phyloP scores from a whole-genome alignment of 2,113 vertebrate species.

The Podarcis cretensis region DNA sequence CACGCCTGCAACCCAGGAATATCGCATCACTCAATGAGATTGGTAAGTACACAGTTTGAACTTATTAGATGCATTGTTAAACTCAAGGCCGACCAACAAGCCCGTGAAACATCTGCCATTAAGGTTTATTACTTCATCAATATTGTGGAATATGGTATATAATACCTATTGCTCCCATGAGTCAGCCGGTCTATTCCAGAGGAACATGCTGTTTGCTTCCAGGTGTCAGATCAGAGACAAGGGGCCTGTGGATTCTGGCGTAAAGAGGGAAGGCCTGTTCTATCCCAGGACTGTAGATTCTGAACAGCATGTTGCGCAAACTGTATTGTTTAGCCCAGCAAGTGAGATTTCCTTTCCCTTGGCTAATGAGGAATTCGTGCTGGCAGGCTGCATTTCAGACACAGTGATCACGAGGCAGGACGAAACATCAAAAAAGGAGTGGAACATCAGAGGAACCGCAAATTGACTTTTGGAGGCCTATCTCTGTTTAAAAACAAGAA shows the following conservation, averaged over 20 bases:
- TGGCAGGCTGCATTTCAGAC: conserved; percentile 23
- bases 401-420: not conserved
- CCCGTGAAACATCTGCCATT: not conserved
- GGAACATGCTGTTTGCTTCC: not conserved
- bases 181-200: not conserved
- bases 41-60: not conserved
- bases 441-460: conserved; percentile 36
- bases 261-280: not conserved
- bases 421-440: conserved; percentile 10
- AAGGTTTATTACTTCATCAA: not conserved
- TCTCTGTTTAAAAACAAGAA: conserved; percentile 15
- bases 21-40: too few species aligned
- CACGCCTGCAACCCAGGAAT: too few species aligned
- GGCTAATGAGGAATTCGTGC: conserved; percentile 28
- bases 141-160: not conserved
- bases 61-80: not conserved
- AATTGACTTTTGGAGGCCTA: conserved; percentile 33
- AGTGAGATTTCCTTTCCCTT: conserved; percentile 26
- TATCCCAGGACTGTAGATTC: not conserved
- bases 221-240: conserved; percentile 1
- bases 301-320: not conserved
- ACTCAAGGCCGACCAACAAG: not conserved
- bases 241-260: conserved; percentile 15
- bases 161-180: not conserved
- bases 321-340: not conserved